A percentile compares a stretch with the other conserved stretches of the same genome.
These are phyloP conservation scores for Talpa occidentalis DNA, from an alignment of 2,113 vertebrate species.

Conservation along the genomic window DNA sequence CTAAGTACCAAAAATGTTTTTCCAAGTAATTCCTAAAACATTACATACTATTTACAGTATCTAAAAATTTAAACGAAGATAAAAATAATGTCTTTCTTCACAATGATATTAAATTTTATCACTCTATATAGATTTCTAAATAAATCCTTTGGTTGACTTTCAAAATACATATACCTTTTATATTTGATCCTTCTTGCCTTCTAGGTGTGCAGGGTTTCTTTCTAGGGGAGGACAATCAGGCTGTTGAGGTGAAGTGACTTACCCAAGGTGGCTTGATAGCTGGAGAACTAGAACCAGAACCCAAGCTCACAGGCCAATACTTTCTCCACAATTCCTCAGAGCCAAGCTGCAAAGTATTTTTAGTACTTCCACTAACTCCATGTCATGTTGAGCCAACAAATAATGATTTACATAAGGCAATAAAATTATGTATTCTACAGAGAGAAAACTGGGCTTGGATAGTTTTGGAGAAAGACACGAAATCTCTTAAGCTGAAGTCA, in stretches of 20 bases:
- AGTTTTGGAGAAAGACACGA: background rate
- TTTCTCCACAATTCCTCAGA: slow-evolving; percentile 36
- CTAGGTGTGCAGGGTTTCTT: background rate
- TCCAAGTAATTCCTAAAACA: slow-evolving; percentile 32
- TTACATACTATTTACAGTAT: background rate
- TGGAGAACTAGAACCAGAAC: background rate
- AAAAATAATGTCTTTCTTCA: background rate
- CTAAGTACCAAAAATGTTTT: slow-evolving; percentile 26
- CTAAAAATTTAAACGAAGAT: background rate
- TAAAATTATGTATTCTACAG: slow-evolving; percentile 24
- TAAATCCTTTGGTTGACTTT: slow-evolving; percentile 6
- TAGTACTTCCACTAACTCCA: slow-evolving; percentile 50
- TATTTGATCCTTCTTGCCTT: background rate
- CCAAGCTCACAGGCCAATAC: background rate
- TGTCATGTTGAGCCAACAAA: slow-evolving; percentile 35
- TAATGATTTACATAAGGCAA: background rate
- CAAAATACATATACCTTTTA: background rate
- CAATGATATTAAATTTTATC: background rate
- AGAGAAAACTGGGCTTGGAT: background rate
- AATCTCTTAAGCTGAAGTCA: slow-evolving; percentile 32
- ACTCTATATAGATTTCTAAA: background rate
- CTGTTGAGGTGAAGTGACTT: background rate
- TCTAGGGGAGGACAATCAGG: background rate
- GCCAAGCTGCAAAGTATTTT: slow-evolving; percentile 60
- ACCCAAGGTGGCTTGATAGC: background rate